Evolutionary conservation across 2,888 invertebrate genomes (phyloP).

Genomic region (Rambutsinella grinnellia): DNA sequence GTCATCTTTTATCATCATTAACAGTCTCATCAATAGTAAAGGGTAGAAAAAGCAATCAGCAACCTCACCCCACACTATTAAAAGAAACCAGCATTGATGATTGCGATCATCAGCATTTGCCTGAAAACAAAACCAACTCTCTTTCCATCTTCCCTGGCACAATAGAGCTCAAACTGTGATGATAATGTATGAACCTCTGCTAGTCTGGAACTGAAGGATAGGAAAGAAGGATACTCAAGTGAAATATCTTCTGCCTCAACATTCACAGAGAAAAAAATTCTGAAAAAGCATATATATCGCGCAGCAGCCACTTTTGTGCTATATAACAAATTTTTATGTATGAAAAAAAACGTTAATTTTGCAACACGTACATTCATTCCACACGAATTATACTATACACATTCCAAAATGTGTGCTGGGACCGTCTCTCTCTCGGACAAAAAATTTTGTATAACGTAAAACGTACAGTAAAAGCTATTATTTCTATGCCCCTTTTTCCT

Average conservation of each 20-base stretch:
- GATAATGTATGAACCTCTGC: constrained; percentile 39
- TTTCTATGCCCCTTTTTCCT: constrained; percentile 18
- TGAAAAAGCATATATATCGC: too few species aligned
- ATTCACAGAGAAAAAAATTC: constrained; percentile 14
- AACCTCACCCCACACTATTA: constrained; percentile 15
- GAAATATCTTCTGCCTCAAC: constrained; percentile 43
- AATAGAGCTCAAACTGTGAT: background rate
- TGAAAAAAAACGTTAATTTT: background rate
- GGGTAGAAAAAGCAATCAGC: constrained; percentile 42
- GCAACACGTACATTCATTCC: constrained; percentile 12
- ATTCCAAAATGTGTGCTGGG: constrained; percentile 8
- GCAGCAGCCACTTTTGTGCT: background rate
- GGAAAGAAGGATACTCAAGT: constrained; percentile 51
- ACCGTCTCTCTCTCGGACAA: constrained; percentile 11
- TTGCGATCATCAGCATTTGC: constrained; percentile 1
- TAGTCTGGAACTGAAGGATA: constrained; percentile 56
- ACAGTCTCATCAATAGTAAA: background rate
- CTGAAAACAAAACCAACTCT: background rate
- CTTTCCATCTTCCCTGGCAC: background rate
- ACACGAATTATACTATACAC: constrained; percentile 15
- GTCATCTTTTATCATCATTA: background rate
- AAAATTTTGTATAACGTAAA: constrained; percentile 27
- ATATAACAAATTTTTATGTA: too few species aligned
- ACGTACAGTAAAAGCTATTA: constrained; percentile 16
- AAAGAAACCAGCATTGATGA: background rate